Conservation (phyloP, 2,888 invertebrate species). For the Coelogynopora nodosa region DNA sequence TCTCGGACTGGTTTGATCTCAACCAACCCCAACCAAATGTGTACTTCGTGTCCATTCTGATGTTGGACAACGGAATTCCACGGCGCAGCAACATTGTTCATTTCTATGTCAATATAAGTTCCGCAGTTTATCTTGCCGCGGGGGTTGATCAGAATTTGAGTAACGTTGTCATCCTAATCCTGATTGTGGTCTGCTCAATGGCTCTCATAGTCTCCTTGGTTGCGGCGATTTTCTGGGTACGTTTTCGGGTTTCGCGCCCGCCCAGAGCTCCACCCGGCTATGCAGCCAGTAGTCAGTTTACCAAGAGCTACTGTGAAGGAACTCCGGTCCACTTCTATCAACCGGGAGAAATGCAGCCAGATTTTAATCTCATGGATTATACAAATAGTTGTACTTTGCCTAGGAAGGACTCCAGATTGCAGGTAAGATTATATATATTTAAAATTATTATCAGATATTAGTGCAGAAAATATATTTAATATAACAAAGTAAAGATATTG, state of each 20-base stretch:
- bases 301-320: conserved; percentile 7
- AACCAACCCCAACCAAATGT: neutral
- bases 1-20: conserved; percentile 1
- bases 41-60: neutral
- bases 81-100: neutral
- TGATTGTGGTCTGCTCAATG: conserved; percentile 38
- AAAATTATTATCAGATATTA: no score
- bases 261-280: neutral
- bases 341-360: conserved; percentile 1
- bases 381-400: neutral
- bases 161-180: conserved; percentile 32
- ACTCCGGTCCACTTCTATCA: conserved; percentile 15
- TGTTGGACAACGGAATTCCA: conserved; percentile 36
- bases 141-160: neutral
- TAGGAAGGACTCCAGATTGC: neutral
- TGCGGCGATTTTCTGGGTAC: conserved; percentile 42
- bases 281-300: neutral
- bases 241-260: conserved; percentile 32
- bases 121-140: neutral
- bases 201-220: conserved; percentile 33
- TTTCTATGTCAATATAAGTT: conserved; percentile 27
- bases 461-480: no score
- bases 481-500: no score
- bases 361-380: neutral
- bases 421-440: neutral